Evolutionary conservation across 2,113 vertebrate genomes (phyloP).

Genomic region (Dipodomys ordii): DNA sequence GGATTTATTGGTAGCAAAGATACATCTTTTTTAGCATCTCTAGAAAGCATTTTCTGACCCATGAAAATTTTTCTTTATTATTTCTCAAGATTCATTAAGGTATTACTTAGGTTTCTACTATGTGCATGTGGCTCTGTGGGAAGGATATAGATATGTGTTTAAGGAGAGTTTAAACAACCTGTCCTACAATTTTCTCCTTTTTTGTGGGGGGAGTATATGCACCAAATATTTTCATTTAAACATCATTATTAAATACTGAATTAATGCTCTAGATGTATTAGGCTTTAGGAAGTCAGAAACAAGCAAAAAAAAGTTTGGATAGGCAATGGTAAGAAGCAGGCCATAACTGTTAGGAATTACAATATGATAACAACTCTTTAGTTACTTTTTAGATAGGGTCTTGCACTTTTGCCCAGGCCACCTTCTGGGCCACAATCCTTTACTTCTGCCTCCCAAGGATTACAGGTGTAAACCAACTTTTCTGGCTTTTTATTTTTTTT

Average conservation of each 20-base stretch:
- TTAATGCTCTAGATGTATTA: not conserved
- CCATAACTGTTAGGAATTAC: not conserved
- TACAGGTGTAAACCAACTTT: too few relatives aligned
- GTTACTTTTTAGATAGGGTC: too few relatives aligned
- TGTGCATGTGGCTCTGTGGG: not conserved
- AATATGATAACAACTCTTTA: too few relatives aligned
- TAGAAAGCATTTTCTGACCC: not conserved
- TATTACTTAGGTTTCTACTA: not conserved
- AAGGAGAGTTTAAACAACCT: not conserved
- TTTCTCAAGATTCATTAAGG: not conserved
- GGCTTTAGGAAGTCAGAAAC: not conserved
- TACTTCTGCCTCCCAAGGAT: too few relatives aligned
- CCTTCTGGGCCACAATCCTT: too few relatives aligned
- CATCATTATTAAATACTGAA: slow-evolving; percentile 1
- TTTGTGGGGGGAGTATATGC: not conserved
- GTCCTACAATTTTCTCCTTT: not conserved
- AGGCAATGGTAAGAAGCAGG: not conserved
- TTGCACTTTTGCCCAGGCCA: too few relatives aligned
- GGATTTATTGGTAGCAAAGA: slow-evolving; percentile 20
- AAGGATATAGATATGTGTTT: not conserved
- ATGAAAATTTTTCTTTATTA: not conserved
- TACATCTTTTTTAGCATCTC: not conserved
- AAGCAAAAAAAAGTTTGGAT: not conserved
- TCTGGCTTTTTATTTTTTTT: slow-evolving; percentile 28
- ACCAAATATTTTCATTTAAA: not conserved